Conservation (phyloP, 2,888 invertebrate genomes). For the Mythimna loreyi region DNA sequence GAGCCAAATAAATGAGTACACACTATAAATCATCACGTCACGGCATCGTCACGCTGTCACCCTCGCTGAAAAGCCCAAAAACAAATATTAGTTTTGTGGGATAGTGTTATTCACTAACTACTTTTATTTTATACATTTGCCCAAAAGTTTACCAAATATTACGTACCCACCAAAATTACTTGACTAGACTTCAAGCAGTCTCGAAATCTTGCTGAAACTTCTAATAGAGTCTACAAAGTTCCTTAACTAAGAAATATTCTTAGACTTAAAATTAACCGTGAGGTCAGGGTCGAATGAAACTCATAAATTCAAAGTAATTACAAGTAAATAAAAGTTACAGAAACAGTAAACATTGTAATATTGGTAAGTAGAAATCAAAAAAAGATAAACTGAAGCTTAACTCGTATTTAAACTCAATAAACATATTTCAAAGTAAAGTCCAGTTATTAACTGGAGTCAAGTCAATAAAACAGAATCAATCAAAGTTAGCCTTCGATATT, state of each 20-base stretch:
- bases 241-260: conserved; percentile 28
- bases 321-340: conserved; percentile 24
- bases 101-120: conserved; percentile 8
- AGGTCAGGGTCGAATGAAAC: background rate
- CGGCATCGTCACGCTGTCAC: conserved; percentile 23
- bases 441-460: conserved; percentile 53
- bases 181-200: conserved; percentile 1
- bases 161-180: background rate
- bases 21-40: conserved; percentile 53
- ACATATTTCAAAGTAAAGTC: conserved; percentile 48
- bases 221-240: conserved; percentile 25
- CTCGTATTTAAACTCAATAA: conserved; percentile 50
- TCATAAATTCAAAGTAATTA: conserved; percentile 14
- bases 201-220: conserved; percentile 19
- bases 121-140: background rate
- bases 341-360: conserved; percentile 1
- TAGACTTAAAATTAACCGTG: conserved; percentile 5
- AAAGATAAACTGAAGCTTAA: conserved; percentile 23
- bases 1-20: conserved; percentile 26
- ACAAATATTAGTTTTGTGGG: conserved; percentile 14
- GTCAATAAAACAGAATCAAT: conserved; percentile 67
- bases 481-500: conserved; percentile 67
- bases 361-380: conserved; percentile 9
- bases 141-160: background rate
- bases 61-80: conserved; percentile 4